Percentiles rank a stretch among this genome's conserved stretches.
phyloP scores from a whole-genome alignment of 2,888 invertebrate genomes.

The Gari tellinella region DNA sequence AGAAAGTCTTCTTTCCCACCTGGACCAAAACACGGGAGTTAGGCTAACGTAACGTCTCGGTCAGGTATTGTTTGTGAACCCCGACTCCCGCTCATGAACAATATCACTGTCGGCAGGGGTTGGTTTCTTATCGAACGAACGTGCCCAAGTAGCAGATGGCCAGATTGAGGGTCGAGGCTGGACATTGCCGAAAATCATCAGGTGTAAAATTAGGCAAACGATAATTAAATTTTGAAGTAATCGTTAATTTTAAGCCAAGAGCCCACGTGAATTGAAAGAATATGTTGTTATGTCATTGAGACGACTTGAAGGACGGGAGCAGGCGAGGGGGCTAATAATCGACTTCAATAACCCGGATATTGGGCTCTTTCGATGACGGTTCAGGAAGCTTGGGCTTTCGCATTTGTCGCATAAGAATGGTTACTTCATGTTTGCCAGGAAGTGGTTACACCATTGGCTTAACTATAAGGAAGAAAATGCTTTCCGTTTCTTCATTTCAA shows the following conservation, averaged over 20 bases:
- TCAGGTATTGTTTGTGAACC: slow-evolving; percentile 4
- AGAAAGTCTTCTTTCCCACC: neutral
- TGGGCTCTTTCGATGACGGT: no score
- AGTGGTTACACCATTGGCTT: no score
- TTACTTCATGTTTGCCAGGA: no score
- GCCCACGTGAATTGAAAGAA: neutral
- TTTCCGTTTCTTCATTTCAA: no score
- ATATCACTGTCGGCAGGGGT: neutral
- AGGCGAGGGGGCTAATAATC: neutral
- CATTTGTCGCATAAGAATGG: no score
- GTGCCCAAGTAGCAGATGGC: slow-evolving; percentile 4
- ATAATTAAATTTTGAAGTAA: slow-evolving; percentile 11
- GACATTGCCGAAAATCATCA: slow-evolving; percentile 6
- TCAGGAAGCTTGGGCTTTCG: no score
- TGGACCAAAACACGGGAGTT: no score
- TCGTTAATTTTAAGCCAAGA: slow-evolving; percentile 3
- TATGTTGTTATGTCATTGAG: neutral
- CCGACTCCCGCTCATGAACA: neutral
- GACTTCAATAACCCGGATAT: no score
- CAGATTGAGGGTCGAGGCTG: slow-evolving; percentile 1
- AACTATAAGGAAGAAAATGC: no score
- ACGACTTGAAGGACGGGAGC: neutral
- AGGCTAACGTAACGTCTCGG: neutral
- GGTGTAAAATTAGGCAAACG: slow-evolving; percentile 21
- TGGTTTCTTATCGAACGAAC: neutral